Base-by-base conservation (phyloP, 2,113 vertebrate species). In the Neoarius graeffei region DNA sequence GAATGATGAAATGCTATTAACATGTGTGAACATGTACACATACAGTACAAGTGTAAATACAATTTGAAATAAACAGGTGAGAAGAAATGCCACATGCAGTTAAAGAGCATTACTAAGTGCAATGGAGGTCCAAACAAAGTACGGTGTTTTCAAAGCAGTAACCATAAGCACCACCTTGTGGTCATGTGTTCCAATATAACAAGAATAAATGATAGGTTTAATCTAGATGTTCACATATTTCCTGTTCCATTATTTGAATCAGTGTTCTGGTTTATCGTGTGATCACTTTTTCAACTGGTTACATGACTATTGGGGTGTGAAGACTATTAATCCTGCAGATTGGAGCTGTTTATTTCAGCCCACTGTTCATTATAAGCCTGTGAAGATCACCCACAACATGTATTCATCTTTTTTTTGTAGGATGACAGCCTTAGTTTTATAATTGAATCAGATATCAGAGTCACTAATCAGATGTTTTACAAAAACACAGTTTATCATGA, bases 131-230 rank as follows among this genome's bases (percentile, higher is more conserved):
- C 35, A 85, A 30, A 23, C 19, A 76, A 56, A 52, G 50, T 10
- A 27, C 76, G 30, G 25, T 62, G 23, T 59, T 87, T 54, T 57
- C 42, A 79, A 84, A 79, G 2, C 81, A 27, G 66, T 87, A 35
- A 69, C 23, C 87, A 89, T 67, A 87, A 19, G 85, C 87, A n/a
- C 76, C 89, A 85, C 77, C 87, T 85, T 80, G 85, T 87, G 89
- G 81, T 67, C 10, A 86, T 83, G n/a, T 80, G 15, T 83, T 76
- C 52, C 48, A 81, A 66, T 25, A 64, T 23, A 77, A 7, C 13
- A 84, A 67, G 48, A 76, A 50, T 42, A 73, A 66, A 79, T 23
- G 19, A 50, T n/a, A 0, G 6, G 48, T 54, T 69, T 54, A 20
- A 13, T 52, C 50, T 48, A n/a, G 48, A 14, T 6, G 48, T 13